phyloP scores from a whole-genome alignment of 1,140 invertebrate genomes.

The Habropoda laboriosa region DNA sequence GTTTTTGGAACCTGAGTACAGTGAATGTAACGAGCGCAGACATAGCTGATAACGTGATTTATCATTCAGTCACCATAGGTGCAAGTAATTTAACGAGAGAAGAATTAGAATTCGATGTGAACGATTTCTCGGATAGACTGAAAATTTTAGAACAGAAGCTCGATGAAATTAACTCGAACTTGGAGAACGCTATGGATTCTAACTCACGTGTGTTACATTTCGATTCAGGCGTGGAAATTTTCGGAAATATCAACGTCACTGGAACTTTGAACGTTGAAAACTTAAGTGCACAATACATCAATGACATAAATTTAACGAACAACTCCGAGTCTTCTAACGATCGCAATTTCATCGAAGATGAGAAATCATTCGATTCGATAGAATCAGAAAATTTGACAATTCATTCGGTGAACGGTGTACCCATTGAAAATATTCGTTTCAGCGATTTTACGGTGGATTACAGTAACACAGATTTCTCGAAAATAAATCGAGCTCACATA shows the following conservation, averaged over 20 bases:
- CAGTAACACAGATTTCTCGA: constrained; percentile 58
- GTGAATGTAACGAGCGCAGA: constrained; percentile 35
- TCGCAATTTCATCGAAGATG: constrained; percentile 46
- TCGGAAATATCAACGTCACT: constrained; percentile 59
- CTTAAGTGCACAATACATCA: constrained; percentile 56
- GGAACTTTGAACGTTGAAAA: constrained; percentile 63
- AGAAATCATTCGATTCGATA: constrained; percentile 66
- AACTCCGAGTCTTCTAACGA: constrained; percentile 12
- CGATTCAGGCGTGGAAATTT: constrained; percentile 47
- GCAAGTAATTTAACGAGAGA: constrained; percentile 25
- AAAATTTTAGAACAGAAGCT: neutral
- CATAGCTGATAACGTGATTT: constrained; percentile 40
- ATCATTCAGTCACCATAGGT: constrained; percentile 43
- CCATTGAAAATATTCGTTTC: constrained; percentile 62
- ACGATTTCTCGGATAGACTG: neutral
- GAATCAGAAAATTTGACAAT: constrained; percentile 62
- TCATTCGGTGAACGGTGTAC: constrained; percentile 67
- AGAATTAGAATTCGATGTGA: constrained; percentile 47
- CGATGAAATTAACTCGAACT: constrained; percentile 38
- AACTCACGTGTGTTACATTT: constrained; percentile 25
- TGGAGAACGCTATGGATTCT: constrained; percentile 2
- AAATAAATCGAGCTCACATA: constrained; percentile 60
- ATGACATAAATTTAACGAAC: constrained; percentile 40
- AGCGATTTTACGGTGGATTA: constrained; percentile 20
- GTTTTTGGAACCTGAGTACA: constrained; percentile 54